These are phyloP conservation scores for Hippocampus mohnikei DNA, from an alignment of 2,113 vertebrate species.

Conservation along the genomic window DNA sequence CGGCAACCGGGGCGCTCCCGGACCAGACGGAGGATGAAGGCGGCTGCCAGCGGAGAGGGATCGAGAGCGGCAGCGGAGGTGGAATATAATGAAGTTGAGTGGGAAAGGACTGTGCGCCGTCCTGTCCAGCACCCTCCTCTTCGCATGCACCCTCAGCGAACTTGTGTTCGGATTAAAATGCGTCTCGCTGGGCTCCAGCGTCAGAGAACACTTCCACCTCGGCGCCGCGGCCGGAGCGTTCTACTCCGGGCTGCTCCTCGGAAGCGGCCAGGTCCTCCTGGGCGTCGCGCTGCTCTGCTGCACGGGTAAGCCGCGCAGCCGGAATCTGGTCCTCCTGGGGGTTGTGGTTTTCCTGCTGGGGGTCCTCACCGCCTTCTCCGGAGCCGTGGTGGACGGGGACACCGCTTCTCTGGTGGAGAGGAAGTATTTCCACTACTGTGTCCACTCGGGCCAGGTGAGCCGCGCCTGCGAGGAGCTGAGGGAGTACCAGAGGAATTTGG, in stretches of 20 bases:
- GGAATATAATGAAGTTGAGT: slow-evolving; percentile 95
- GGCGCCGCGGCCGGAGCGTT: slow-evolving; percentile 86
- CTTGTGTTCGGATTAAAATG: slow-evolving; percentile 89
- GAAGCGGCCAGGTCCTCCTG: slow-evolving; percentile 82
- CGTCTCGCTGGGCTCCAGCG: slow-evolving; percentile 84
- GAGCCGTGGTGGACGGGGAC: slow-evolving; percentile 93
- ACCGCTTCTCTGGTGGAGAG: slow-evolving; percentile 87
- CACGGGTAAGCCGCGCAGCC: slow-evolving; percentile 77
- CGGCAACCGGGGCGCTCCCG: slow-evolving; percentile 64
- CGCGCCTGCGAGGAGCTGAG: slow-evolving; percentile 82
- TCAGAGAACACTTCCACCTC: slow-evolving; percentile 86
- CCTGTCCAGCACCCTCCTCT: slow-evolving; percentile 87
- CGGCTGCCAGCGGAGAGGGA: background rate
- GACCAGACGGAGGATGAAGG: slow-evolving; percentile 64
- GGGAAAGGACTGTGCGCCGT: slow-evolving; percentile 91
- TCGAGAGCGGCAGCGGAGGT: slow-evolving; percentile 40
- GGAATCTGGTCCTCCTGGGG: slow-evolving; percentile 88
- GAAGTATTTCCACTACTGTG: slow-evolving; percentile 89
- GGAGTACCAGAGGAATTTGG: slow-evolving; percentile 86
- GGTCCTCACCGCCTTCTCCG: slow-evolving; percentile 90
- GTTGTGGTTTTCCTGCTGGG: slow-evolving; percentile 88
- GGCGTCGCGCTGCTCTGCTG: slow-evolving; percentile 83
- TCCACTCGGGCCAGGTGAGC: slow-evolving; percentile 63
- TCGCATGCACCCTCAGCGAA: slow-evolving; percentile 89
- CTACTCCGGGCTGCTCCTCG: slow-evolving; percentile 87